phyloP scores from a whole-genome alignment of 2,797 vertebrate species.

The Vultur gryphus region DNA sequence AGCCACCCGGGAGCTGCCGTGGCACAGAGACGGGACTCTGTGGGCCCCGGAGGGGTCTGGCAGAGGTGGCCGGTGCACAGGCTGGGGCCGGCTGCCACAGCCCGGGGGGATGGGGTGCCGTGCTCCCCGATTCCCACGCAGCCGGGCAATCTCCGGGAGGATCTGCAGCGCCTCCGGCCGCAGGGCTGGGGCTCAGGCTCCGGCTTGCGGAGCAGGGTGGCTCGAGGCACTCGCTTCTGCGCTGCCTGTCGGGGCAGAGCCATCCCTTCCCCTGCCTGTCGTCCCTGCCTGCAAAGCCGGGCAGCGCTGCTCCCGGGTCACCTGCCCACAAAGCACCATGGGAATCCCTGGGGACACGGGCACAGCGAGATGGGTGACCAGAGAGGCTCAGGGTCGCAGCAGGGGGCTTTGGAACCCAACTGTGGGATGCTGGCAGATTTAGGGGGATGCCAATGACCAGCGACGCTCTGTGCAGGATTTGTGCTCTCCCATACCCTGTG shows the following conservation, averaged over 20 bases:
- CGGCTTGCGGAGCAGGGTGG: not conserved
- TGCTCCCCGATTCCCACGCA: not conserved
- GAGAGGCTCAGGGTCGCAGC: accelerated
- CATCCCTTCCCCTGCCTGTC: not conserved
- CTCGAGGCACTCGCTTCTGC: not conserved
- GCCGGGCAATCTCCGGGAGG: not conserved
- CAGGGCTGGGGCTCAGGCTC: not conserved
- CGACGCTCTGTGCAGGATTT: not conserved
- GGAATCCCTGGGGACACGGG: not conserved
- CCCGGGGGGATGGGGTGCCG: accelerated
- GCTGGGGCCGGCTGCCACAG: not conserved
- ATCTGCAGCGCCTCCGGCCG: not conserved
- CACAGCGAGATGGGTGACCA: accelerated
- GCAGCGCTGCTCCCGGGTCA: not conserved
- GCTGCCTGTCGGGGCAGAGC: conserved; percentile 23
- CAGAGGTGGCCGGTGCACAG: accelerated
- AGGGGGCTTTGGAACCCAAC: accelerated
- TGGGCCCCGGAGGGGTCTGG: accelerated
- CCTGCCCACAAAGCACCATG: not conserved
- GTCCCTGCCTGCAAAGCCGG: not conserved
- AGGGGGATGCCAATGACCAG: accelerated
- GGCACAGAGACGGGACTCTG: accelerated
- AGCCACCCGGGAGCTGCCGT: not conserved
- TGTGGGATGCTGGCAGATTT: not conserved
- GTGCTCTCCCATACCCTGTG: not conserved